Base-by-base conservation (phyloP, 2,797 vertebrate species). In the Halcyon leucocephala region DNA sequence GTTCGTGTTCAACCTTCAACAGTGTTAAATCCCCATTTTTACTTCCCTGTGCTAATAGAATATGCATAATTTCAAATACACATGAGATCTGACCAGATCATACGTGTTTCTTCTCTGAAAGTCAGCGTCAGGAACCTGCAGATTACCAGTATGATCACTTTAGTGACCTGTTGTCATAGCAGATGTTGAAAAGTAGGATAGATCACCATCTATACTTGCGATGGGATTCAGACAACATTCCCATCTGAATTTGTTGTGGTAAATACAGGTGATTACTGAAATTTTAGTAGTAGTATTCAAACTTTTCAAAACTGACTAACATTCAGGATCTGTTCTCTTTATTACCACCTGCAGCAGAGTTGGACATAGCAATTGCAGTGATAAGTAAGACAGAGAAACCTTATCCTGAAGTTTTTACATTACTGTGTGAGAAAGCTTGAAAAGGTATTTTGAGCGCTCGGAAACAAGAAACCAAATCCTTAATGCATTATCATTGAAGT, bases 301-400 rank as follows among this genome's bases (percentile, higher is more conserved):
- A 95, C 90, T 96, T 73, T 91, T 92, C 52, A 58, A 15, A 70
- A 48, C 55, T 64, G 70, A 52, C 24, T 97, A 91, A 88, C 82
- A 91, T 96, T 97, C 80, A 82, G 93, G 90, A 92, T 82, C 82
- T 92, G 78, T 95, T 95, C 85, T 97, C 85, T 95, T 95, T 97
- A 95, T 97, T 97, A 92, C 82, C 82, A 66, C 94, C 86, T 96
- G 51, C 91, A 95, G 62, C 76, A 37, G 41, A 89, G 87, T 93
- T 87, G 95, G 65, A 86, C 57, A 86, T 82, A 93, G 79, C 21
- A 93, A 61, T 89, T 51, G 66, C 55, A 86, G 90, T 95, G 89
- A 70, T 95, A 97, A 94, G 33, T 82, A 86, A 89, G 67, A 58
- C 77, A 72, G 31, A 89, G 90, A 93, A 78, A 65, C 35, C 33